phyloP scores from a whole-genome alignment of 2,113 vertebrate genomes.

The Ictidomys tridecemlineatus region DNA sequence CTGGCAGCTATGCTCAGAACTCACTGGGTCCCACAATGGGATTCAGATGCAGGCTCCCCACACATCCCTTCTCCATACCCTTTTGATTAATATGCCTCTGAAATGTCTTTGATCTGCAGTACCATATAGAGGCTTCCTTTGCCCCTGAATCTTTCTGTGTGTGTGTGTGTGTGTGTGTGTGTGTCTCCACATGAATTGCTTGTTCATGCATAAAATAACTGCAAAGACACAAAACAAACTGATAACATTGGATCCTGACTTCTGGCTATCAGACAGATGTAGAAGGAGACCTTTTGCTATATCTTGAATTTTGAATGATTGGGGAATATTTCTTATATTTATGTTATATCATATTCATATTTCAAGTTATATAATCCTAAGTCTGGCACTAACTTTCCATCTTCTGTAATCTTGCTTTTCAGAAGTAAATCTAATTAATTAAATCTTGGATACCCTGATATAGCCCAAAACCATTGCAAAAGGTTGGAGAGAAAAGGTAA shows the following conservation, averaged over 20 bases:
- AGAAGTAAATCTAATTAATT: background rate
- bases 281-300: no score
- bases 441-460: background rate
- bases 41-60: background rate
- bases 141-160: background rate
- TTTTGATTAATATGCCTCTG: background rate
- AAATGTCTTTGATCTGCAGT: background rate
- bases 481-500: slow-evolving; percentile 23
- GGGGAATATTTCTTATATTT: no score
- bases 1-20: background rate
- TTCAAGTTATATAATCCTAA: background rate
- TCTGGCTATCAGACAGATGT: no score
- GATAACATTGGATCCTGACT: no score
- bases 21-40: background rate
- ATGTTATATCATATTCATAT: no score
- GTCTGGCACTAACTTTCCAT: background rate
- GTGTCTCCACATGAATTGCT: no score
- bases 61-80: background rate
- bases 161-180: no score
- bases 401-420: background rate
- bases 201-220: no score
- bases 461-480: background rate
- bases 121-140: background rate
- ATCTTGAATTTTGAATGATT: no score
- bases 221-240: no score